phyloP scores from a whole-genome alignment of 2,888 invertebrate species.

The Metacarcinus magister region DNA sequence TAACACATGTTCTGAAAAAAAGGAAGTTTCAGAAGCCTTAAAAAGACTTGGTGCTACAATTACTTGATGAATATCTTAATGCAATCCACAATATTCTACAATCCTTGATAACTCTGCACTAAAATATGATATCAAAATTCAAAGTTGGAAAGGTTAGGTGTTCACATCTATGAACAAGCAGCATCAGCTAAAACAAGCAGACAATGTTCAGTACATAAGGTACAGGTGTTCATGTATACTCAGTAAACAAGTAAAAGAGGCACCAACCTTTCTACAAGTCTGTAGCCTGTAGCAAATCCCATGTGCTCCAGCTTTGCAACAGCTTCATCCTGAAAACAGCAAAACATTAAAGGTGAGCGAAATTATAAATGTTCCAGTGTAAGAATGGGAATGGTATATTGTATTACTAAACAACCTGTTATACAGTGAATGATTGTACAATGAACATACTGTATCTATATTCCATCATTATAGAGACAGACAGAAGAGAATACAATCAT shows the following conservation, averaged over 20 bases:
- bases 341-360: slow-evolving; percentile 7
- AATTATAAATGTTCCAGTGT: neutral
- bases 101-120: too few species aligned
- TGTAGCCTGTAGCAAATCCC: slow-evolving; percentile 87
- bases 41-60: too few species aligned
- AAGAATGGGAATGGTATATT: neutral
- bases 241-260: neutral
- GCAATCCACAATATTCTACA: too few species aligned
- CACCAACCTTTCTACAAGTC: slow-evolving; percentile 85
- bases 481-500: too few species aligned
- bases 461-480: too few species aligned
- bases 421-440: too few species aligned
- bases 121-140: too few species aligned
- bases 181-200: neutral
- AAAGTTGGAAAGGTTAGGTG: neutral
- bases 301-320: slow-evolving; percentile 86
- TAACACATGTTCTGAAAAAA: neutral
- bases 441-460: too few species aligned
- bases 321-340: slow-evolving; percentile 79
- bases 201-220: neutral
- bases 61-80: too few species aligned
- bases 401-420: neutral
- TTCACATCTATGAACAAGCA: neutral
- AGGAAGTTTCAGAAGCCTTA: too few species aligned
- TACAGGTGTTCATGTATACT: neutral